phyloP scores from a whole-genome alignment of 1,140 invertebrate species.

The Lethocerus indicus region DNA sequence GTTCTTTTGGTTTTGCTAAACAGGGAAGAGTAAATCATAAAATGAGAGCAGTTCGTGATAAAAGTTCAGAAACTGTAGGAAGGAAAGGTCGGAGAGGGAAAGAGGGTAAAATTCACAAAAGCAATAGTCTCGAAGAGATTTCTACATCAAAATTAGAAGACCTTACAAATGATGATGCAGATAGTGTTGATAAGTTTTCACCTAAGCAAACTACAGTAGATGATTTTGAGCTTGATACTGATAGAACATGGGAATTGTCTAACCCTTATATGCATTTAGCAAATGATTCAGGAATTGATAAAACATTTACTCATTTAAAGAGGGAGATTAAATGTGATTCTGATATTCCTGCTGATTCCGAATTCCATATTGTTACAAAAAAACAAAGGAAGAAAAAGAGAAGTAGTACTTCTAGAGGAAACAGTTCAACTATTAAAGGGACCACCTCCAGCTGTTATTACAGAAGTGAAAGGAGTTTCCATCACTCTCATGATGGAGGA shows the following conservation, averaged over 20 bases:
- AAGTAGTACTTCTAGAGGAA: no score
- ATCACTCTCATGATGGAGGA: neutral
- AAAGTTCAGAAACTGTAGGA: slow-evolving; percentile 13
- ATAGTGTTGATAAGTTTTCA: neutral
- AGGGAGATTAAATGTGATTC: neutral
- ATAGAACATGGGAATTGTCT: slow-evolving; percentile 2
- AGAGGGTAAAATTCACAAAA: slow-evolving; percentile 8
- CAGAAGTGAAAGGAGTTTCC: no score
- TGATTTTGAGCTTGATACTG: slow-evolving; percentile 3
- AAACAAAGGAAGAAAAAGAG: slow-evolving; percentile 41
- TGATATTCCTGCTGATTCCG: slow-evolving; percentile 20
- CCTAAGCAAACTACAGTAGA: neutral
- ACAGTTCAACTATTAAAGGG: no score
- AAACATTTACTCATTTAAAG: neutral
- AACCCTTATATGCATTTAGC: neutral
- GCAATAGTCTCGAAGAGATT: slow-evolving; percentile 39
- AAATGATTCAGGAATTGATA: neutral
- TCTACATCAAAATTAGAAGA: slow-evolving; percentile 49
- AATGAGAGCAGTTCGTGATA: slow-evolving; percentile 9
- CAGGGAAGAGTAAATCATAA: slow-evolving; percentile 1
- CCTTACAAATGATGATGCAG: slow-evolving; percentile 25
- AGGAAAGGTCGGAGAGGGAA: slow-evolving; percentile 7
- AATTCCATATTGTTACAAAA: slow-evolving; percentile 54
- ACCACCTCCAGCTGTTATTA: no score
- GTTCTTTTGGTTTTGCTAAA: neutral